Evolutionary conservation across 2,888 invertebrate genomes (phyloP).

Genomic region (Electrophaes corylata): DNA sequence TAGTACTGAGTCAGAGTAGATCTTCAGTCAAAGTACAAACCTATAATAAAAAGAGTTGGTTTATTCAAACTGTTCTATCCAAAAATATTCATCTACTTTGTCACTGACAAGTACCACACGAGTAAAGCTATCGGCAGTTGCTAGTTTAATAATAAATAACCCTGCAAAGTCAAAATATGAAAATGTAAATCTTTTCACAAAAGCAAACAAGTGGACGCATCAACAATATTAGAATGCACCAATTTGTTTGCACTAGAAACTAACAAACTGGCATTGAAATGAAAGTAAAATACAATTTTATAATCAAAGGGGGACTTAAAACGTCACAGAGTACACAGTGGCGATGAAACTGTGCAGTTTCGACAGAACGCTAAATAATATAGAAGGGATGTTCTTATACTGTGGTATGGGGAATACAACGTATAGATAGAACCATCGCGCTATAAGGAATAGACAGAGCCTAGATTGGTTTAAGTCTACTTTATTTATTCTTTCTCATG

Average conservation of each 20-base stretch:
- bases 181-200: slow-evolving; percentile 29
- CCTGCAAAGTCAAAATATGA: slow-evolving; percentile 17
- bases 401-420: slow-evolving; percentile 31
- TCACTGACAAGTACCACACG: too few species aligned
- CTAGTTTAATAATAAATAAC: background rate
- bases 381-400: slow-evolving; percentile 38
- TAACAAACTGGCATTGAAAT: slow-evolving; percentile 74
- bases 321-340: slow-evolving; percentile 45
- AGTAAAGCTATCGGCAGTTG: too few species aligned
- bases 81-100: too few species aligned
- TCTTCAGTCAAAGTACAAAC: too few species aligned
- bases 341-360: slow-evolving; percentile 19
- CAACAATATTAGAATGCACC: slow-evolving; percentile 61
- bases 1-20: too few species aligned
- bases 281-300: slow-evolving; percentile 68
- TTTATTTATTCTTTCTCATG: background rate
- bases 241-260: slow-evolving; percentile 81
- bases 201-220: slow-evolving; percentile 47
- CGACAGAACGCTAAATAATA: slow-evolving; percentile 24
- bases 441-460: slow-evolving; percentile 15
- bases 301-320: slow-evolving; percentile 54
- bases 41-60: too few species aligned
- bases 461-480: background rate
- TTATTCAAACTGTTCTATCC: too few species aligned
- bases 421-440: slow-evolving; percentile 33